Evolutionary conservation across 2,888 invertebrate genomes (phyloP).

Genomic region (Xanthorhoe spadicearia): DNA sequence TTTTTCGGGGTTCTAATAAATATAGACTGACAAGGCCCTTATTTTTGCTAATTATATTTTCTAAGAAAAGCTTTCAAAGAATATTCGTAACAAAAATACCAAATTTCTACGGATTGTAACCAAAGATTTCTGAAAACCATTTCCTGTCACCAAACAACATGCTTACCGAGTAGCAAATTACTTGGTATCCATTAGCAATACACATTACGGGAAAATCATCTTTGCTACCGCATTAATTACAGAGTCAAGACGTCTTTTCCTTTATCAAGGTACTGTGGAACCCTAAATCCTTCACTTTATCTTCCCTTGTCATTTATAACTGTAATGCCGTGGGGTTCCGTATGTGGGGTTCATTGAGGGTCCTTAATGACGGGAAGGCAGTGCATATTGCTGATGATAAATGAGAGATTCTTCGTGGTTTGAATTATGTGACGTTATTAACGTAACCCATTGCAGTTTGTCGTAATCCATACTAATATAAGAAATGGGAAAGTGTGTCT

Average conservation of each 20-base stretch:
- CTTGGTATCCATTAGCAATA: conserved; percentile 3
- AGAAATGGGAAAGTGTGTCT: no score
- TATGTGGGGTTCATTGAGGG: conserved; percentile 41
- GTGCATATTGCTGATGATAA: conserved; percentile 45
- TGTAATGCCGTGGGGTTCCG: conserved; percentile 55
- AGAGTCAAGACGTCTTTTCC: conserved; percentile 27
- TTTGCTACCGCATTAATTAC: conserved; percentile 28
- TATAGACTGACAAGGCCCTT: no score
- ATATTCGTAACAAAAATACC: no score
- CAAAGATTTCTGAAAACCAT: background rate
- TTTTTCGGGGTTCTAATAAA: no score
- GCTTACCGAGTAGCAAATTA: conserved; percentile 1
- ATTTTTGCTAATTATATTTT: no score
- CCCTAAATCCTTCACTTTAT: conserved; percentile 61
- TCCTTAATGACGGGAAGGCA: conserved; percentile 37
- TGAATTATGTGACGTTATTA: conserved; percentile 20
- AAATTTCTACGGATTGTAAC: background rate
- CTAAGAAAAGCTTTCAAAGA: no score
- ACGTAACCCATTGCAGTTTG: background rate
- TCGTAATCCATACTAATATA: no score
- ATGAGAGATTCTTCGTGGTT: conserved; percentile 36
- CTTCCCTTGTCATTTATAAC: conserved; percentile 70
- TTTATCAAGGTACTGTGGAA: conserved; percentile 31
- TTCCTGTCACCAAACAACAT: background rate
- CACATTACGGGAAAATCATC: conserved; percentile 18